A percentile compares a stretch with the other conserved stretches of the same genome.
These are phyloP conservation scores for Lucilia cuprina DNA, from an alignment of 1,140 invertebrate species.

Conservation along the genomic window DNA sequence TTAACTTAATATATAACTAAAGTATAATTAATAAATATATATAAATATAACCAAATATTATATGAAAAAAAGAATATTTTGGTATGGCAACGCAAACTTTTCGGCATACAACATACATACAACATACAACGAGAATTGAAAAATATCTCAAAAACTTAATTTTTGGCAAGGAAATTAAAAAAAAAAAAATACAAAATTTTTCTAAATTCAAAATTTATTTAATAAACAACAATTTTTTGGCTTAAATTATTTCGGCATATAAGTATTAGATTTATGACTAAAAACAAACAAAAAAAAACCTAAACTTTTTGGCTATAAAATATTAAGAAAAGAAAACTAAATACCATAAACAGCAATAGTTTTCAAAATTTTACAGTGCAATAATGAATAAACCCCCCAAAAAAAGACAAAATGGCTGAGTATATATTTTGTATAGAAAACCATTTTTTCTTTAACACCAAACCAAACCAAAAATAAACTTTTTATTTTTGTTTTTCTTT, in stretches of 20 bases:
- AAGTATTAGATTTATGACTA: background rate
- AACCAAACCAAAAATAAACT: conserved; percentile 27
- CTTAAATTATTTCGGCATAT: conserved; percentile 20
- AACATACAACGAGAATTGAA: background rate
- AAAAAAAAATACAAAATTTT: conserved; percentile 10
- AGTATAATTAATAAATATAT: conserved; percentile 20
- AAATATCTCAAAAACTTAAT: background rate
- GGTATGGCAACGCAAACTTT: conserved; percentile 34
- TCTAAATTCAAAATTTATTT: conserved; percentile 18
- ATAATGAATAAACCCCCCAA: conserved; percentile 35
- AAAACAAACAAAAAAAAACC: conserved; percentile 17
- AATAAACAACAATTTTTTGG: conserved; percentile 5
- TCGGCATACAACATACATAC: background rate
- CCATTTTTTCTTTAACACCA: background rate
- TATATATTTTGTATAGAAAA: background rate
- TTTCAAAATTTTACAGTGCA: conserved; percentile 57
- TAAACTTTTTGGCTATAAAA: conserved; percentile 57
- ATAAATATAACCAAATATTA: conserved; percentile 26
- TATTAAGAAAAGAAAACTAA: conserved; percentile 43
- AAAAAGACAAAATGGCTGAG: conserved; percentile 39
- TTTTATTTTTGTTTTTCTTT: background rate
- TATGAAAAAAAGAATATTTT: conserved; percentile 29
- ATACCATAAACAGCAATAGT: conserved; percentile 59
- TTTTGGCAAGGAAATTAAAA: background rate
- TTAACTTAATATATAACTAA: conserved; percentile 28